Base-by-base conservation (phyloP, 2,888 invertebrate genomes). In the Diarsia rubi region DNA sequence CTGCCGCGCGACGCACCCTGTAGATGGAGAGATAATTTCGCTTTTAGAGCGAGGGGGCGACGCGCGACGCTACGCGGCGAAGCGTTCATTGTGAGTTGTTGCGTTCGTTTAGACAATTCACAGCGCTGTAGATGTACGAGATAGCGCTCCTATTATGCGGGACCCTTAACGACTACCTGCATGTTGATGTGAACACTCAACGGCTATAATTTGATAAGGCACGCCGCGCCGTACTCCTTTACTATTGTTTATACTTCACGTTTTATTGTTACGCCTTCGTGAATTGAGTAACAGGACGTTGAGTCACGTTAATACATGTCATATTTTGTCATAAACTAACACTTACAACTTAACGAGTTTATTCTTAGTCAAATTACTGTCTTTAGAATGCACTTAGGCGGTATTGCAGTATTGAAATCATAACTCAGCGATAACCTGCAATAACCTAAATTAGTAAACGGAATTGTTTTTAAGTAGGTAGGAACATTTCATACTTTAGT, bases 11-110 rank as follows among this genome's bases (percentile, higher is more conserved):
- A 91, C 89, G 92, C 91, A 90, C 91, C 91, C 92, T 89, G 91
- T 93, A 94, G 95, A 95, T 95, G 94, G 93, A 94, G 94, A 96
- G 96, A 96, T 96, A 96, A 96, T 95, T 95, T 95, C 93, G 92
- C 94, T 94, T 95, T 95, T 90, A 93, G 91, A 94, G 88, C 88
- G 91, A 89, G 92, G 95, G 92, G 93, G 88, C 83, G 87, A 85
- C 85, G 88, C 83, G 89, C 84, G 85, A 83, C 84, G 87, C 82
- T 82, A 74, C 77, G 92, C 91, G 91, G 84, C 88, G 89, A 86
- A 91, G 92, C 92, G 93, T 93, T 91, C 91, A 92, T 91, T 93
- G 93, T 93, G 93, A 93, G 93, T 93, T 93, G 94, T 93, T 93
- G 93, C 93, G 93, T 94, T 94, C 95, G 92, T 94, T 94, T 94